Conservation (phyloP, 2,113 vertebrate genomes). For the Platichthys stellatus region DNA sequence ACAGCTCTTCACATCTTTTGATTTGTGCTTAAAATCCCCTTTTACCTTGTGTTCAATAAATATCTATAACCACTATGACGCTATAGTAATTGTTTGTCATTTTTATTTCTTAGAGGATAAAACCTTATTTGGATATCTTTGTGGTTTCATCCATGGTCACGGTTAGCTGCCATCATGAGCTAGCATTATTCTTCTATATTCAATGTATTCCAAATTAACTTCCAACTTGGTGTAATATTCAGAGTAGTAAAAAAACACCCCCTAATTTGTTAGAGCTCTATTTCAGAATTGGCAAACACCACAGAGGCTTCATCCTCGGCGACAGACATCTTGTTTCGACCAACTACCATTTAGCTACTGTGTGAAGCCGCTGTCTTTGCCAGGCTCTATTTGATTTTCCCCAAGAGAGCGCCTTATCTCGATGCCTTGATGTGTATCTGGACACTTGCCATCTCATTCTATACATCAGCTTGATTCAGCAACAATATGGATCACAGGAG, state of each 20-base stretch:
- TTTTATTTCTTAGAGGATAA: not conserved
- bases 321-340: slow-evolving; percentile 37
- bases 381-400: slow-evolving; percentile 59
- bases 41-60: not conserved
- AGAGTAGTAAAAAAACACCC: not conserved
- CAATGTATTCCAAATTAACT: not conserved
- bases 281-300: slow-evolving; percentile 21
- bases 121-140: not conserved
- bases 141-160: not conserved
- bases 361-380: slow-evolving; percentile 47
- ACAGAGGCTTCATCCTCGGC: slow-evolving; percentile 41
- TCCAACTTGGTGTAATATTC: not conserved
- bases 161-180: not conserved
- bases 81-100: not conserved
- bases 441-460: slow-evolving; percentile 43
- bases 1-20: not conserved
- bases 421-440: slow-evolving; percentile 51
- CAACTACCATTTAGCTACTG: slow-evolving; percentile 38
- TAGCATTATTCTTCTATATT: not conserved
- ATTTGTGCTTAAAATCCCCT: not conserved
- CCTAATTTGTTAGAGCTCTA: slow-evolving; percentile 29
- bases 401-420: slow-evolving; percentile 49
- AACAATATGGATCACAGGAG: slow-evolving; percentile 55
- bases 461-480: slow-evolving; percentile 49
- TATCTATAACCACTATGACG: not conserved